Evolutionary conservation across 1,140 invertebrate species (phyloP), one percentile per base, ranked within the genome.

Genomic region (Berghia stephanieae): DNA sequence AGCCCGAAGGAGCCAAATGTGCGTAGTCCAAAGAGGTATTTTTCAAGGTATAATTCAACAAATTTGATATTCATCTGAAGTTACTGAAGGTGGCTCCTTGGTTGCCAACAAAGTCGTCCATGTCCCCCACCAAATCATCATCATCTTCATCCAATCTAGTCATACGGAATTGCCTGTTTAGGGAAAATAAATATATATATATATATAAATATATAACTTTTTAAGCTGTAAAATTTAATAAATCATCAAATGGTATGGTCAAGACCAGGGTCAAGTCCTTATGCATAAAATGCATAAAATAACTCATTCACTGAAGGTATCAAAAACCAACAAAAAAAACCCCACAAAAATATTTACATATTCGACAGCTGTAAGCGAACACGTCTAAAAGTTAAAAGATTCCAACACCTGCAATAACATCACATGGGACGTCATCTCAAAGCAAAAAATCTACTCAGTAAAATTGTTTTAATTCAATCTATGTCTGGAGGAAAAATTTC

Each of bases 141-240:
- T 83, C 80, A 16, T 84, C 83, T 36, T 82, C 83, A 57, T 81
- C 75, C 6, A 84, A 60, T 49, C 83, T 52, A 0, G 80, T 75
- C 83, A 84, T 84, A 46, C 79, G 75, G 72, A 84, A 84, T 69
- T 84, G 83, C 24, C 83, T 82, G 79, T 24, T 34, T 40, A 44
- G 13, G 34, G 8, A 49, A 46, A 52, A 21, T 8, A 55, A 71
- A 3, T 31, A 44, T 0, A 38, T 2, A 10, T 16, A n/a, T 10
- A 43, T 6, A 70, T 13, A n/a, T n/a, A n/a, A n/a, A n/a, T n/a
- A n/a, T n/a, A n/a, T n/a, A n/a, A n/a, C n/a, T n/a, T n/a, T n/a
- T n/a, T n/a, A n/a, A n/a, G n/a, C n/a, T 57, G 21, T 67, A 8
- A 44, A 43, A 27, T 16, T 63, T 10, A 63, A 10, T 10, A 16